Evolutionary conservation across 2,888 invertebrate species (phyloP), one percentile per base, ranked within the genome.

Genomic region (Platynereis dumerilii): DNA sequence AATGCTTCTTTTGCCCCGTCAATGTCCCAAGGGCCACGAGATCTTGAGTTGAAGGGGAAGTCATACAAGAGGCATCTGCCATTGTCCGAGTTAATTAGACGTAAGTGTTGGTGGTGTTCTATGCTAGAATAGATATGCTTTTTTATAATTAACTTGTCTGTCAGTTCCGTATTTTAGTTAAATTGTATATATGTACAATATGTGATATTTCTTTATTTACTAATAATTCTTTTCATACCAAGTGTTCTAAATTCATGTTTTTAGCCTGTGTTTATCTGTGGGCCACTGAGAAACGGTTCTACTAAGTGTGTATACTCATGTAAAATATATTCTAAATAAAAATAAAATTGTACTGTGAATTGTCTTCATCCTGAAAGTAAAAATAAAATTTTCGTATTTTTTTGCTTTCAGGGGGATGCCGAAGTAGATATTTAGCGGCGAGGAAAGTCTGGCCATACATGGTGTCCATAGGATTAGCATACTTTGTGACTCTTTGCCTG

Each of bases 361-460:
- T n/a, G n/a, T n/a, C n/a, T n/a, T n/a, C n/a, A n/a, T 34, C 34
- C 34, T 34, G 5, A 12, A 34, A 34, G 34, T 34, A 34, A 12
- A 34, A 34, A 34, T 34, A 34, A 34, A 34, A 34, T 34, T 7
- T 7, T 12, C 34, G 12, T 34, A 34, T 7, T 34, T 5, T 34
- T 12, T 34, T 34, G 34, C n/a, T 69, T 67, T 0, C 80, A 92
- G 92, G 89, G 70, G 91, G 91, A 2, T 83, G 91, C 1, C 78
- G 87, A 62, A 89, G 91, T 0, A 87, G 94, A 39, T 90, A 91
- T 88, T 90, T 91, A 69, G 93, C 94, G 1, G 91, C 93, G 0
- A 91, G 91, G 73, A 88, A 90, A 0, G 92, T 94, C 71, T 94
- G 92, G 85, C 94, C 93, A 0, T 93, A 93, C 84, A 95, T 95